Evolutionary conservation across 2,888 invertebrate genomes (phyloP), one percentile per base, ranked within the genome.

Genomic region (Branchipolynoe longqiensis): DNA sequence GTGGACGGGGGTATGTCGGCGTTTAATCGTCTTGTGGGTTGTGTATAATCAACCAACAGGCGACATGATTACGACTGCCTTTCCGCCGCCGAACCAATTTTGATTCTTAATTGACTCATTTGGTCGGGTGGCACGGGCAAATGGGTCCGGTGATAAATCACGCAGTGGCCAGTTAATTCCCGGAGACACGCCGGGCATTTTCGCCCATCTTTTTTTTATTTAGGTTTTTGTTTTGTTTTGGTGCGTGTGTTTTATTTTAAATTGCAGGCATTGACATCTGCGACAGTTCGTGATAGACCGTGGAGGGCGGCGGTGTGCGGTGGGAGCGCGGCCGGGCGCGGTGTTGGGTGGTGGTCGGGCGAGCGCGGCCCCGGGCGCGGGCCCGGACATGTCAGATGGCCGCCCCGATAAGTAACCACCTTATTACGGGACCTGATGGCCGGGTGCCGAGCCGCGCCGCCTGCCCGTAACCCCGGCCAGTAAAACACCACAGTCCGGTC

Each of bases 351-450:
- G 38, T 2, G 69, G 69, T 14, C 1, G 69, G 22, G 38, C 38
- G 48, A 36, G 69, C 69, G 36, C 8, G 69, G 36, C 36, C 36
- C 36, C 36, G 38, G 38, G 14, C 18, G 36, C 36, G 69, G 69
- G n/a, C n/a, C 69, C 69, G 18, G 25, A 33, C 38, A 69, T 69
- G 69, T 69, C 69, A 69, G 69, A 69, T 69, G 69, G 33, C 6
- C 36, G 38, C 36, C 36, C 36, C 38, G 69, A 69, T 69, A 69
- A 69, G 36, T 38, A 3, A n/a, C 36, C 69, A 69, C 36, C 69
- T 69, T 69, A 69, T 69, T 69, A 69, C 38, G 38, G 69, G 69
- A 18, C 36, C 36, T 69, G 69, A 69, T 69, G 69, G 38, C 69
- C 69, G 38, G 18, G 69, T 69, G 36, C 14, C 14, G 36, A 38